Percentiles rank a stretch among this genome's conserved stretches.
phyloP scores from a whole-genome alignment of 1,140 invertebrate species.

The Pomacea maculata region DNA sequence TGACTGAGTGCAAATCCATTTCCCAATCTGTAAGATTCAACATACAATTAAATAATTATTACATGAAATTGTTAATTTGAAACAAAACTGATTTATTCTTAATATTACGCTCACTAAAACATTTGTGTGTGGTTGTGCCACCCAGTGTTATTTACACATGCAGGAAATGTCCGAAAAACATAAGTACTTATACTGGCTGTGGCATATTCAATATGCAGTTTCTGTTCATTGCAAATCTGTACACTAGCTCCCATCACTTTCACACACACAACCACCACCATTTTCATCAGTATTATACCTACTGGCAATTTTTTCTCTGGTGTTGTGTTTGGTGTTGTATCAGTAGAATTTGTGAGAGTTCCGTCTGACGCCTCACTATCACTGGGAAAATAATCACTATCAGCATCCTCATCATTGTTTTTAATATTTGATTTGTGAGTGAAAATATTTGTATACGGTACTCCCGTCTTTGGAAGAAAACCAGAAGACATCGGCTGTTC shows the following conservation, averaged over 20 bases:
- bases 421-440: slow-evolving; percentile 14
- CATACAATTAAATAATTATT: too few species aligned
- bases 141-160: too few species aligned
- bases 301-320: slow-evolving; percentile 36
- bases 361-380: slow-evolving; percentile 38
- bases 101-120: too few species aligned
- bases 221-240: too few species aligned
- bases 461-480: not conserved
- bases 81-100: too few species aligned
- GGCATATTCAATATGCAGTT: too few species aligned
- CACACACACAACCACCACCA: too few species aligned
- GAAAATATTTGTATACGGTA: slow-evolving; percentile 16
- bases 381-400: slow-evolving; percentile 59
- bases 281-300: slow-evolving; percentile 10
- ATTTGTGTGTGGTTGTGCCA: too few species aligned
- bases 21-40: slow-evolving; percentile 46
- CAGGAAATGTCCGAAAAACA: too few species aligned
- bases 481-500: not conserved
- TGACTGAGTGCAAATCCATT: slow-evolving; percentile 64
- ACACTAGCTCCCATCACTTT: too few species aligned
- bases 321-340: slow-evolving; percentile 32
- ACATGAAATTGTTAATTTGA: too few species aligned
- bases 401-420: slow-evolving; percentile 29
- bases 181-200: too few species aligned
- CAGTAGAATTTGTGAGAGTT: slow-evolving; percentile 16